phyloP scores from a whole-genome alignment of 2,797 vertebrate genomes.

The Heliangelus exortis region DNA sequence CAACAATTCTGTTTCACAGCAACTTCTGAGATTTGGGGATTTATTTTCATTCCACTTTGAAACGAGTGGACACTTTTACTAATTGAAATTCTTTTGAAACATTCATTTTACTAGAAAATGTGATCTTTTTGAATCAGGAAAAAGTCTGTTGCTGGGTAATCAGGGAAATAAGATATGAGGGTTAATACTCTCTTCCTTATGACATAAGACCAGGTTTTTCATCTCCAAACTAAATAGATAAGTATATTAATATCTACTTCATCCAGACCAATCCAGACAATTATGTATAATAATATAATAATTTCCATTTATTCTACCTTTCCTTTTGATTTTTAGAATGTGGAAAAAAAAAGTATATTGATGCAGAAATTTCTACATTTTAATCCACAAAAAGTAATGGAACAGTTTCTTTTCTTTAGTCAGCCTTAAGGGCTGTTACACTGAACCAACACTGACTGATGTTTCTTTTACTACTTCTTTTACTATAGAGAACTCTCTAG shows the following conservation, averaged over 20 bases:
- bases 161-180: neutral
- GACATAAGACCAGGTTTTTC: neutral
- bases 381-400: neutral
- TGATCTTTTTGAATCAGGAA: neutral
- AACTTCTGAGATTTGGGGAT: conserved; percentile 46
- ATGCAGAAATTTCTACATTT: neutral
- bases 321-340: neutral
- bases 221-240: neutral
- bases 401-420: neutral
- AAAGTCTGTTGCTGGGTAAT: neutral
- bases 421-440: neutral
- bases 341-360: neutral
- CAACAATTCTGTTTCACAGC: conserved; percentile 25
- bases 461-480: neutral
- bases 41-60: conserved; percentile 23
- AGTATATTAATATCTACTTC: neutral
- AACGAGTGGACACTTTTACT: conserved; percentile 34
- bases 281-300: neutral
- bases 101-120: conserved; percentile 9
- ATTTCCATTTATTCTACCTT: neutral
- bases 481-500: neutral
- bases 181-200: neutral
- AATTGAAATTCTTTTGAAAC: conserved; percentile 57
- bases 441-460: neutral
- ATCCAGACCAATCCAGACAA: neutral